A percentile compares a stretch with the other conserved stretches of the same genome.
Evolutionary conservation across 1,140 invertebrate species (phyloP).

Genomic region (Potamilus streckersoni): DNA sequence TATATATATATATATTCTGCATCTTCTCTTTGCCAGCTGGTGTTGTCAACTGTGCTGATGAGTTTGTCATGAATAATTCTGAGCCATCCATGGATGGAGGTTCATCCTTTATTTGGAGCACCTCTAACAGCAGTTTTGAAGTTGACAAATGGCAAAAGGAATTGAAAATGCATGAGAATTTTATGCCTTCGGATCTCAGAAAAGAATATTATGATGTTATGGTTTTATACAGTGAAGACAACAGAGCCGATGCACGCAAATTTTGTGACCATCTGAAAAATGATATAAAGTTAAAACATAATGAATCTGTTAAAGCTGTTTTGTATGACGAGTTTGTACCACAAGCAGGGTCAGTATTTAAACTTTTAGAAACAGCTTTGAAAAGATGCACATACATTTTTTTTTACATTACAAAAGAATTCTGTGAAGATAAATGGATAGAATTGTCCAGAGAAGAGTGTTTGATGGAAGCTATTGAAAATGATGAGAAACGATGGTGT

Average conservation of each 20-base stretch:
- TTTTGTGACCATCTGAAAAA: constrained; percentile 36
- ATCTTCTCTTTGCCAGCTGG: too few species aligned
- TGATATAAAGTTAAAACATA: constrained; percentile 23
- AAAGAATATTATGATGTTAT: constrained; percentile 38
- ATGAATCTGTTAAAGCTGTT: constrained; percentile 24
- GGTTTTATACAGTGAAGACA: constrained; percentile 44
- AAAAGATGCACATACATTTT: constrained; percentile 44
- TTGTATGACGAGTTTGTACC: constrained; percentile 36
- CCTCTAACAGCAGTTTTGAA: neutral
- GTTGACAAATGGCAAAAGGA: constrained; percentile 20
- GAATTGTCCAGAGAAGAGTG: constrained; percentile 42
- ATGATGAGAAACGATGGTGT: constrained; percentile 47
- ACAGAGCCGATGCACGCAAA: constrained; percentile 21
- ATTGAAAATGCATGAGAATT: constrained; percentile 8
- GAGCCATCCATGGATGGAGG: too few species aligned
- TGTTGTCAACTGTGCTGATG: too few species aligned
- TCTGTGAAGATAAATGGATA: constrained; percentile 42
- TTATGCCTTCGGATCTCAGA: constrained; percentile 29
- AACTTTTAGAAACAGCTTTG: constrained; percentile 31
- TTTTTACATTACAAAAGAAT: constrained; percentile 44
- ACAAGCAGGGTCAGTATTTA: constrained; percentile 22
- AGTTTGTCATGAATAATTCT: too few species aligned
- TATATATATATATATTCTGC: too few species aligned
- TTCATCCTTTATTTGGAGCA: too few species aligned
- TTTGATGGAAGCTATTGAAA: constrained; percentile 46